These are phyloP conservation scores for Platycercus adscitus DNA, from an alignment of 2,113 vertebrate genomes.

Conservation along the genomic window DNA sequence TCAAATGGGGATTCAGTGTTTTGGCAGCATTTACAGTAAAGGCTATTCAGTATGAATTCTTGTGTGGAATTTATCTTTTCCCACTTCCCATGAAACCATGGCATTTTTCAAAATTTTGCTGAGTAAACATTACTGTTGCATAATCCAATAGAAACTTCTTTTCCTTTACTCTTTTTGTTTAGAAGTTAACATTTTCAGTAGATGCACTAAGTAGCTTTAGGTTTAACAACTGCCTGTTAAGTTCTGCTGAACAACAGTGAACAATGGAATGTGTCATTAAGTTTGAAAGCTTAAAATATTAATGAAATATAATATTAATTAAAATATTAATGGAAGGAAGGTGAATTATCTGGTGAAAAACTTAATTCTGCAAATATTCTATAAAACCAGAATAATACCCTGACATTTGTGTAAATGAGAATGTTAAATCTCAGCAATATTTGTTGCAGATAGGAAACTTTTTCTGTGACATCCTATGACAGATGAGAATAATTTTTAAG, in stretches of 20 bases:
- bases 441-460: neutral
- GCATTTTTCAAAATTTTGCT: neutral
- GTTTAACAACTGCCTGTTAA: neutral
- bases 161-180: neutral
- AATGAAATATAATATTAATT: neutral
- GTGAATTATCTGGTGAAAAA: neutral
- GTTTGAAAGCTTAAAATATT: neutral
- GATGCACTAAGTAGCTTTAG: neutral
- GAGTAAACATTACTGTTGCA: neutral
- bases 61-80: neutral
- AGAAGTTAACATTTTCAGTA: neutral
- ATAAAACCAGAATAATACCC: neutral
- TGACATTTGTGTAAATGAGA: neutral
- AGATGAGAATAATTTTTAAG: neutral
- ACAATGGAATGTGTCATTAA: neutral
- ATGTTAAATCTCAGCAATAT: neutral
- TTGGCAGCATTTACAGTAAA: neutral
- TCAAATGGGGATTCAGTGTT: neutral
- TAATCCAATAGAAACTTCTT: neutral
- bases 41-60: neutral
- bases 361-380: neutral
- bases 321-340: neutral
- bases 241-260: neutral
- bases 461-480: neutral
- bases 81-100: neutral